Base-by-base conservation (phyloP, 2,113 vertebrate species). In the Tamias sibiricus region DNA sequence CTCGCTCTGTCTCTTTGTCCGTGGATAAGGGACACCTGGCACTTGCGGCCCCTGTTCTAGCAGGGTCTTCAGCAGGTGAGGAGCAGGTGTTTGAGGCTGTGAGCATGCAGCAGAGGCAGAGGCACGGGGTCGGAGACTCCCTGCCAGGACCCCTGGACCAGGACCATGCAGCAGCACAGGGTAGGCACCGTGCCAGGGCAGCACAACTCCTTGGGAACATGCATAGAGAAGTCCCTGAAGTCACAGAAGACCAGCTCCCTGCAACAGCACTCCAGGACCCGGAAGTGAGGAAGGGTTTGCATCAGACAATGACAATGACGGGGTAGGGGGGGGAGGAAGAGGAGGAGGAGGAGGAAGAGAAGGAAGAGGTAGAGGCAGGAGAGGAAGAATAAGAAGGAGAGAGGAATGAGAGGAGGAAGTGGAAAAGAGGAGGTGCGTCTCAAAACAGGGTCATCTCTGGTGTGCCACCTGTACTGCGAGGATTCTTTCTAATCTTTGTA, bases 151-250 rank as follows among this genome's bases (percentile, higher is more conserved):
- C 0, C 54, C 9, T 35, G 72, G 14, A 4, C 35, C 0, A 20
- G 68, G 52, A n/a, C 8, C 66, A 12, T n/a, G 3, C 28, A 30
- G 68, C 37, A 2, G n/a, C 19, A 26, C 24, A 62, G 20, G 19
- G 3, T 0, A 1, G 4, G 1, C 6, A 0, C 76, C 4, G 20
- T 4, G 16, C 44, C 37, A 30, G 54, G 37, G 42, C 8, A 30
- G 49, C 12, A 1, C 0, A 0, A 19, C 49, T 20, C 54, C 35
- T 5, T 1, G 24, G 81, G 52, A 69, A 77, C 17, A 32, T 2
- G 19, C 9, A 0, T 14, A 16, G 30, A 20, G 2, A 32, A 24
- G 2, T 2, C 42, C 2, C 62, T 0, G 0, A 20, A 49, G 47
- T 30, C 44, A 22, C 77, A 40, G 54, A 84, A 80, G n/a, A 47